Evolutionary conservation across 1,140 invertebrate species (phyloP), one percentile per base, ranked within the genome.

Genomic region (Sarcophaga peregrina): DNA sequence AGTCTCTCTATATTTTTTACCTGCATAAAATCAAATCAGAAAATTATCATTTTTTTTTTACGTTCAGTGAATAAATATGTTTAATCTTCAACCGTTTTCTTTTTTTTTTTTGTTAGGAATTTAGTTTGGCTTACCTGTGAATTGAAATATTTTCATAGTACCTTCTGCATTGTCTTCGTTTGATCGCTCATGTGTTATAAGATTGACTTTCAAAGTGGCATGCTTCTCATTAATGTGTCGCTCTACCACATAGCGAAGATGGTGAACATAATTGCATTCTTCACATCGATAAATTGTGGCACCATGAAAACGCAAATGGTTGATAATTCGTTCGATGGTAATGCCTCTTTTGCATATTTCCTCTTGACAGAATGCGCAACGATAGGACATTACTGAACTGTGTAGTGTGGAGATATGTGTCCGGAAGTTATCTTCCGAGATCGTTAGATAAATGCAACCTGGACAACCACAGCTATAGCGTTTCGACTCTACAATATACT

Each of bases 301-400:
- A 83, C 95, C 94, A 90, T 96, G 95, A 91, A 96, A 93, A 90
- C 94, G 94, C 82, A 96, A 91, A 91, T 96, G 95, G 83, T 91
- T 90, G 8, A 93, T 91, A 83, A 96, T 93, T 83, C 93, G 92
- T 45, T 93, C 91, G 6, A 94, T 87, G 0, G 87, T 89, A 20
- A 91, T 80, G 6, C 86, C 87, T n/a, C 84, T 87, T 9, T 87
- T 84, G 3, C 87, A 89, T 52, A 91, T 87, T 8, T 90, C 81
- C 84, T 88, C 91, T 83, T 86, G 90, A 87, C 95, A 96, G 89
- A 96, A 95, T 5, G 93, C 92, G 89, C 95, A 96, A 81, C 91
- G 91, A 88, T 94, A 96, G 54, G 89, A 86, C 37, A 90, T 84
- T 86, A 93, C 91, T 84, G 94, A 90, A 9, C 92, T 91, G 86